Base-by-base conservation (phyloP, 2,797 vertebrate species). In the Selene dorsalis region DNA sequence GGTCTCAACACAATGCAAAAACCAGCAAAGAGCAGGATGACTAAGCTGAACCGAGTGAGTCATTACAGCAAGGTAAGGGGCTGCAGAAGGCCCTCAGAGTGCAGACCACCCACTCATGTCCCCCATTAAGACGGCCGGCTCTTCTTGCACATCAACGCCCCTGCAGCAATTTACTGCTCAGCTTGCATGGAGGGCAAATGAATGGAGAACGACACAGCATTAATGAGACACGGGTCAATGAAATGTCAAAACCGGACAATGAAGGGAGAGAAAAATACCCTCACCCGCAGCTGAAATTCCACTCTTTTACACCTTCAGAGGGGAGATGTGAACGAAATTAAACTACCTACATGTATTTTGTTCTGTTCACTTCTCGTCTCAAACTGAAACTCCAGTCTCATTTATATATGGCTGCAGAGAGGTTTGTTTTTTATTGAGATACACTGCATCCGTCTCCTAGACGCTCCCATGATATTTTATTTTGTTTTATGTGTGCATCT, bases 211-310 rank as follows among this genome's bases (percentile, higher is more conserved):
- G 78, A 80, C 80, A 18, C 57, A 73, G 77, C 80, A 82, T 87
- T 90, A 92, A 92, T 90, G 90, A 93, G 90, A 80, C 86, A 52
- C 17, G 84, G 91, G 89, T 90, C 87, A 86, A 67, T 81, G 80
- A 79, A 84, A 84, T 86, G 88, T 88, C 87, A 87, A 24, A 87
- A 83, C 65, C 55, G 68, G 79, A 86, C 83, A 82, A 81, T 73
- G 81, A 61, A 63, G 1, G 67, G 53, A 79, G 55, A 50, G 41
- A 43, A 69, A 81, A 77, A 57, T 35, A 41, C 5, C 64, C 13
- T 16, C 45, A 24, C 66, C 56, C 52, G 35, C 65, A 48, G 64
- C 56, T 48, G 53, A 52, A 67, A 66, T 77, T 77, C 18, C 32
- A 48, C 30, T 70, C 39, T 77, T 74, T 35, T 39, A 55, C 53